phyloP scores from a whole-genome alignment of 2,797 vertebrate genomes.

The Pipistrellus kuhlii region DNA sequence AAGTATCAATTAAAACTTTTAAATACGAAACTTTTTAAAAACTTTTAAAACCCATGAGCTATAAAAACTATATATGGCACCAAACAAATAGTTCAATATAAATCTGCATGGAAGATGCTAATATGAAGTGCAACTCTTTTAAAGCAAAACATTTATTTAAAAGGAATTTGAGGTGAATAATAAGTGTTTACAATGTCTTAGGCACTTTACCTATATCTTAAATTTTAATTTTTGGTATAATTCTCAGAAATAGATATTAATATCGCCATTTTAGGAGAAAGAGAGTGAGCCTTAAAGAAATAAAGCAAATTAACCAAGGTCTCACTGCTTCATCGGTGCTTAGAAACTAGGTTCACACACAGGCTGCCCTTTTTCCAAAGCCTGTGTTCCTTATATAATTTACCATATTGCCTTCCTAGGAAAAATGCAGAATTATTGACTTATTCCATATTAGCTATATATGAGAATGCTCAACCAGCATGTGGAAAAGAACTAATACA shows the following conservation, averaged over 20 bases:
- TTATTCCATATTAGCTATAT: slow-evolving; percentile 13
- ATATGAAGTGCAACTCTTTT: background rate
- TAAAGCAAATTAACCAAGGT: background rate
- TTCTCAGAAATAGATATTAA: background rate
- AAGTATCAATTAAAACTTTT: slow-evolving; percentile 1
- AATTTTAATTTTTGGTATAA: background rate
- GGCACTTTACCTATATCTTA: background rate
- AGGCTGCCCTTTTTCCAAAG: background rate
- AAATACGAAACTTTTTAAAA: background rate
- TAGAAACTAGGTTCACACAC: background rate
- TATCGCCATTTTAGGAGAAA: background rate
- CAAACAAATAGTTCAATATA: background rate
- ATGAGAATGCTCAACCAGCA: background rate
- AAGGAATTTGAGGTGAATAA: slow-evolving; percentile 1
- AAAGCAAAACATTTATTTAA: slow-evolving; percentile 23
- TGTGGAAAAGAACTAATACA: background rate
- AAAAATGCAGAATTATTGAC: background rate
- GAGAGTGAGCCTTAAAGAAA: background rate
- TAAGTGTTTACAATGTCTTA: background rate
- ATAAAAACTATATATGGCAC: background rate
- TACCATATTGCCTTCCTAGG: background rate
- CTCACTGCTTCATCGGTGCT: background rate
- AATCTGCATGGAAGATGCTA: background rate
- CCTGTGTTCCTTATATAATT: background rate
- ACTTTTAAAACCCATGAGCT: background rate